Conservation (phyloP, 2,113 vertebrate species). For the Taurulus bubalis region DNA sequence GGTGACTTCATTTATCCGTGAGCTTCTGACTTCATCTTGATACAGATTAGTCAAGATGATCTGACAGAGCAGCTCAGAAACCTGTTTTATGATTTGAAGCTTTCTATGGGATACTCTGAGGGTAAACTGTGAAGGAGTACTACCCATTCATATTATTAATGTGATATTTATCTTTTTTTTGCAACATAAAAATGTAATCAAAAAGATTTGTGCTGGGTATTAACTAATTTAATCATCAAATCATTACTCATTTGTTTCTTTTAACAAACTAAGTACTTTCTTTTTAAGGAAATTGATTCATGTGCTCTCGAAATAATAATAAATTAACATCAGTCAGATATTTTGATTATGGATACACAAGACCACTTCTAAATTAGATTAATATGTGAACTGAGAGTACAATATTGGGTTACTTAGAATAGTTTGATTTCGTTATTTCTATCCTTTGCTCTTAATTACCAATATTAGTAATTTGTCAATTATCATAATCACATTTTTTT, state of each 20-base stretch:
- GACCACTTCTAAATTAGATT: neutral
- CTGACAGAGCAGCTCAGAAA: constrained; percentile 12
- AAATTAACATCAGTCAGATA: neutral
- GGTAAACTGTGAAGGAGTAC: neutral
- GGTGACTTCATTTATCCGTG: constrained; percentile 36
- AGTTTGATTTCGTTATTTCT: neutral
- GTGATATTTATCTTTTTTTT: neutral
- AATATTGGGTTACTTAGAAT: neutral
- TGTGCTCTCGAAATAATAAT: neutral
- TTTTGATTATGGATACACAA: neutral
- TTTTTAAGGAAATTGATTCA: neutral
- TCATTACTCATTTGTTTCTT: neutral
- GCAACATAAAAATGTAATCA: neutral
- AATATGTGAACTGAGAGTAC: neutral
- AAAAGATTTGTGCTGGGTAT: neutral
- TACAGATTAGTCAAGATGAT: constrained; percentile 29
- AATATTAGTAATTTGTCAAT: neutral
- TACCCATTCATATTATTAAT: neutral
- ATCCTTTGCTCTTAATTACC: neutral
- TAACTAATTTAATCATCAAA: constrained; percentile 2
- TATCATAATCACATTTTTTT: neutral
- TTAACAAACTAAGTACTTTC: neutral
- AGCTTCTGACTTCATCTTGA: constrained; percentile 21
- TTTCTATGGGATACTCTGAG: neutral
- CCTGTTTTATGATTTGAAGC: neutral